Base-by-base conservation (phyloP, 1,140 invertebrate species). In the Brachionus sp. region DNA sequence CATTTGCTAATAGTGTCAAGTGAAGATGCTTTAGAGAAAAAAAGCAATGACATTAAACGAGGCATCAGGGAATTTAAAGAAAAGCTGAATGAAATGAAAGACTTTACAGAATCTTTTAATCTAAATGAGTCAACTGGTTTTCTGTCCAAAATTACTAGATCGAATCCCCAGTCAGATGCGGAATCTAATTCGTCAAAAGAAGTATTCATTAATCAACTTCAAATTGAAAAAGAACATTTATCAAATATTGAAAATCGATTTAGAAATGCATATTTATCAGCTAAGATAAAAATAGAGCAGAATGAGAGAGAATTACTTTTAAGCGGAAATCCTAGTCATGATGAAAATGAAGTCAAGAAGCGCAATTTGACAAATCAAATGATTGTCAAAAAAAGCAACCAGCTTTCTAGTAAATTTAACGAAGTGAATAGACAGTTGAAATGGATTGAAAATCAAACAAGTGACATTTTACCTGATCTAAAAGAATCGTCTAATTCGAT, bases 21-120 rank as follows among this genome's bases (percentile, higher is more conserved):
- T 37, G 19, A 50, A 80, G 62, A 80, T 16, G 46, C 50, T 10
- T 66, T 80, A n/a, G 77, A 80, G 13, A 10, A 19, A n/a, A 57
- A 62, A 66, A 62, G 46, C 10, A 62, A 19, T 7, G 62, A 66
- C 12, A 66, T 80, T 19, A 80, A 80, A 25, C 9, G 37, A 23
- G 62, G 62, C 19, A 39, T 80, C 7, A 57, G 39, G 19, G 50
- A 80, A 39, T 80, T 80, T 25, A 80, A 80, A n/a, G 50, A 57
- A 19, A 80, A 80, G 57, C 12, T 80, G n/a, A 80, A 57, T n/a
- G 77, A 80, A 37, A 80, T 80, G 77, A 80, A 80, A 80, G 77
- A 80, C 3, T 66, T 7, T 23, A 62, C 46, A 16, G 77, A 80
- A 19, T 80, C 77, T 9, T 57, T 80, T 35, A 57, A 57, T 29